Evolutionary conservation across 2,797 vertebrate genomes (phyloP), one percentile per base, ranked within the genome.

Genomic region (Rhinella marina): DNA sequence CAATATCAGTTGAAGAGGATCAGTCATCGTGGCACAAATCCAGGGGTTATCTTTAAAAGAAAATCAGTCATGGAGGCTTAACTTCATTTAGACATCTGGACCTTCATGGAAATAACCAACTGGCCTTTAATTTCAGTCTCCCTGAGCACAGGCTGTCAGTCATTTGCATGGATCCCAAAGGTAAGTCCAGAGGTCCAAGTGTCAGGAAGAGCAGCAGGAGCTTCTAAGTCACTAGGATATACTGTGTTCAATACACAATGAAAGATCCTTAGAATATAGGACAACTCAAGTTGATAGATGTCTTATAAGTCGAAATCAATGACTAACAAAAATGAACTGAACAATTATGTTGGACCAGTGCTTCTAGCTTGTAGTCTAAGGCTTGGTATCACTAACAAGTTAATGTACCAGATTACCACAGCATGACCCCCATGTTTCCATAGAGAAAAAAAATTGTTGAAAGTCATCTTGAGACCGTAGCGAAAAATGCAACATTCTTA

Each of bases 51-150:
- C 62, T 70, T 70, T 70, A 29, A 14, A 68, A 9, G 27, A 19
- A 70, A 70, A 70, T 70, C 68, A 70, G 27, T 70, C 29, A 72
- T 41, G 70, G 70, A 72, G 29, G 70, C 70, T 72, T 72, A 72
- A 72, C 27, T 32, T 70, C 68, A 32, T 70, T 17, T 7, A 70
- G 27, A 32, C 68, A 70, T 70, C 68, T 70, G 68, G 68, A 70
- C 27, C 27, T 70, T 70, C 9, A 16, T 17, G 27, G 5, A 32
- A 29, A 70, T 70, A 2, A 70, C 21, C 14, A 16, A 29, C 10
- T 13, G 64, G 3, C 14, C 25, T n/a, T 68, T 29, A 1, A 6
- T 0, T 29, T 68, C 62, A 11, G 10, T n/a, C 8, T 9, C 23
- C 23, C 23, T 4, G 23, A 25, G 25, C n/a, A 29, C 64, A 68